Conservation (phyloP, 2,113 vertebrate genomes). For the Myiagra hebetior region DNA sequence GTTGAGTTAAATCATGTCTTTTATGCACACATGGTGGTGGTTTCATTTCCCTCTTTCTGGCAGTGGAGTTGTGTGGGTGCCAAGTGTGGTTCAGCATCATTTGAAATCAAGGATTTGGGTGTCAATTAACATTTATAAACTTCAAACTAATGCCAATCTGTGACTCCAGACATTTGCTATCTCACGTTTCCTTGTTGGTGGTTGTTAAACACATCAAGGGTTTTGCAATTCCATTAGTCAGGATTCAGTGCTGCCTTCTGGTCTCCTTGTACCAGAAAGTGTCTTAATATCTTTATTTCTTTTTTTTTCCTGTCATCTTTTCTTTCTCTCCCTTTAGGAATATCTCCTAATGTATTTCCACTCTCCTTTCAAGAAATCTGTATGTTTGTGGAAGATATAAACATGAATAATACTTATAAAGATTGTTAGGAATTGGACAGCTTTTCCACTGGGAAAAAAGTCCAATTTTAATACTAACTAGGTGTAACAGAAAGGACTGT, state of each 20-base stretch:
- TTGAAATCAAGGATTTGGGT: neutral
- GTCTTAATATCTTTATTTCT: neutral
- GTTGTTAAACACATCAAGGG: neutral
- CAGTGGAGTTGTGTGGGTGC: neutral
- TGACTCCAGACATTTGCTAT: neutral
- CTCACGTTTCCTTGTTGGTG: neutral
- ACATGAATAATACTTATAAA: neutral
- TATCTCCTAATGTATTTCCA: neutral
- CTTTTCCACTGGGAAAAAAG: neutral
- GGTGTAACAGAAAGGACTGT: neutral
- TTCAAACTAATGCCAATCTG: neutral
- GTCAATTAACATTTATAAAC: neutral
- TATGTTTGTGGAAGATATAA: neutral
- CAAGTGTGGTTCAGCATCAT: neutral
- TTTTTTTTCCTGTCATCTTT: fast-evolving
- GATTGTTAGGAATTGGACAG: neutral
- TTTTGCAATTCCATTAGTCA: neutral
- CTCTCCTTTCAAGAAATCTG: neutral
- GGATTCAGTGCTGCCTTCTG: neutral
- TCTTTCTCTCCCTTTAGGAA: neutral
- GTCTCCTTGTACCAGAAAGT: neutral
- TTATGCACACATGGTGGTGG: neutral
- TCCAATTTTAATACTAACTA: neutral
- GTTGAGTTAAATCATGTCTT: neutral
- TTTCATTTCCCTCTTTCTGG: neutral